These are phyloP conservation scores for Polylopha cassiicola DNA, from an alignment of 2,888 invertebrate genomes.

Conservation along the genomic window DNA sequence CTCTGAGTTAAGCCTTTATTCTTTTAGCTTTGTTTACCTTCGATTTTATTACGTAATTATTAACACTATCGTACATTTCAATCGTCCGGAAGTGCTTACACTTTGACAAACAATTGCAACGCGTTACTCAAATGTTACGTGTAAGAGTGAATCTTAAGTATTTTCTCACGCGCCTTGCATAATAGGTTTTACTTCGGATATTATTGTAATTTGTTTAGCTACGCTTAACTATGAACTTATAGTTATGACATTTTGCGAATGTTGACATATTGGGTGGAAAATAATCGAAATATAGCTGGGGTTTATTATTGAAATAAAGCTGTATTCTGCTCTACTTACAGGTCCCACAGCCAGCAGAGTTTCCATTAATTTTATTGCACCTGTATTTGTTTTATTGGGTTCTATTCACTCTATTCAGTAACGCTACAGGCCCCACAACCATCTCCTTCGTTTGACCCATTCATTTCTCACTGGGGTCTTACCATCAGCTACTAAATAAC, in stretches of 20 bases:
- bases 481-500: no score
- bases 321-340: no score
- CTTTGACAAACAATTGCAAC: constrained; percentile 30
- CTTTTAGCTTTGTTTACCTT: constrained; percentile 12
- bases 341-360: no score
- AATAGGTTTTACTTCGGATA: constrained; percentile 28
- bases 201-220: constrained; percentile 25
- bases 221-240: constrained; percentile 19
- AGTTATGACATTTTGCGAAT: constrained; percentile 12
- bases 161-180: constrained; percentile 49
- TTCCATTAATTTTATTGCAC: no score
- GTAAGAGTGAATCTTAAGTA: constrained; percentile 33
- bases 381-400: no score
- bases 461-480: no score
- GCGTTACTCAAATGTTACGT: constrained; percentile 36
- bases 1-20: no score
- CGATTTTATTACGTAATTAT: constrained; percentile 16
- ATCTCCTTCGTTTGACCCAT: no score
- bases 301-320: no score
- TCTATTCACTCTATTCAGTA: no score
- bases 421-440: no score
- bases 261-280: constrained; percentile 1
- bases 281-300: constrained; percentile 15
- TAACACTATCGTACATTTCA: constrained; percentile 11
- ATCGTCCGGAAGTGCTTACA: constrained; percentile 22